Evolutionary conservation across 2,888 invertebrate species (phyloP), one percentile per base, ranked within the genome.

Genomic region (Heliconius sara): DNA sequence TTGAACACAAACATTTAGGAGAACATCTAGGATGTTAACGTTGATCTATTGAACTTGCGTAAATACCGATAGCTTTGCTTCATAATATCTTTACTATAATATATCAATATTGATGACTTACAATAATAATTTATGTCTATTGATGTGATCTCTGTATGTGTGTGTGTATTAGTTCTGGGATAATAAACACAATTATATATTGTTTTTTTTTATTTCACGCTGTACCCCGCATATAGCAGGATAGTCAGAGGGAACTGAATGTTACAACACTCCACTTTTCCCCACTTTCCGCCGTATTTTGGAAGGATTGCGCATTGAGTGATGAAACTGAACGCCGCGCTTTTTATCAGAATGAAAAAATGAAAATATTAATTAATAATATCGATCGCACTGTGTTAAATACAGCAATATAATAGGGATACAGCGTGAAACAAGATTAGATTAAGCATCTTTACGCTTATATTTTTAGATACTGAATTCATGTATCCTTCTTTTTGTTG

Each of bases 401-500:
- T n/a, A n/a, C n/a, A n/a, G n/a, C n/a, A n/a, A n/a, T n/a, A n/a
- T n/a, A n/a, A n/a, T n/a, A n/a, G n/a, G n/a, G n/a, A n/a, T 27
- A 27, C 27, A 27, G 27, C 27, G 27, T 27, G 27, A 27, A 27
- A 27, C 27, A 27, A 27, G 34, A 34, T 34, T 34, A 34, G 34
- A 34, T 39, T 39, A 39, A 39, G 10, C 39, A 39, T 39, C 1
- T 4, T 47, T 47, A 3, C 16, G 5, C 4, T 4, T 47, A 16
- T 16, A 16, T 47, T 16, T 47, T 47, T 16, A n/a, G 12, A 60
- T n/a, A 2, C n/a, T n/a, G 1, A 60, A n/a, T n/a, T 60, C 1
- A n/a, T n/a, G 0, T 60, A 60, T n/a, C n/a, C 16, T 30, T 30
- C 66, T 66, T 19, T 77, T 93, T 93, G 91, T 94, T 94, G 0